Evolutionary conservation across 1,140 invertebrate species (phyloP), one percentile per base, ranked within the genome.

Genomic region (Plectrocnemia conspersa): DNA sequence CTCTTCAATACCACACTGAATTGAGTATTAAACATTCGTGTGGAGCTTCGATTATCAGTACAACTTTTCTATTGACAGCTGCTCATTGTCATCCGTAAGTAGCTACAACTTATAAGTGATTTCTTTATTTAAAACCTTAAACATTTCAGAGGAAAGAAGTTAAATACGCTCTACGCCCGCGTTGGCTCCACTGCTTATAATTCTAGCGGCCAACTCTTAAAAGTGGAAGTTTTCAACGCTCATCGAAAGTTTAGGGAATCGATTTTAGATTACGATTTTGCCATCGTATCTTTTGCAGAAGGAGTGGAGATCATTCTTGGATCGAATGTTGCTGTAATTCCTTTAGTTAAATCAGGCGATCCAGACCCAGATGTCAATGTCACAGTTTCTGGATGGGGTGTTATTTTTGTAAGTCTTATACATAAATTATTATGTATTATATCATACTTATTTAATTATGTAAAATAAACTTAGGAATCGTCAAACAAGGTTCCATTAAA

Each of bases 221-320:
- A 66, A 10, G 52, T 71, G 3, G 57, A 35, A 7, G 18, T 48
- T 10, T 61, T 68, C 7, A 48, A 66, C 6, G 25, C 16, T 9
- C 73, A 77, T 56, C 67, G 66, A 3, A 15, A 63, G 5, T 77
- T 65, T 54, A 48, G 66, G 29, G 22, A 46, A 1, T 40, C 10
- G 1, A 66, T 55, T 3, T 65, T 70, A 9, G 69, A 77, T 58
- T 75, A 74, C 53, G 77, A 79, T 59, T 71, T 77, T 15, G 76
- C 72, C 16, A 42, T 78, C 6, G 58, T 78, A 19, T 22, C 32
- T 1, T 46, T 59, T 25, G 47, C n/a, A 3, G 9, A 38, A 15
- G 53, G 36, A 18, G 29, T 16, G 25, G 38, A 47, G 9, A 61
- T 60, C 4, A 21, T 45, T 10, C 38, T 56, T 7, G 44, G 48